phyloP scores from a whole-genome alignment of 2,113 vertebrate species.

The Dipodomys merriami region DNA sequence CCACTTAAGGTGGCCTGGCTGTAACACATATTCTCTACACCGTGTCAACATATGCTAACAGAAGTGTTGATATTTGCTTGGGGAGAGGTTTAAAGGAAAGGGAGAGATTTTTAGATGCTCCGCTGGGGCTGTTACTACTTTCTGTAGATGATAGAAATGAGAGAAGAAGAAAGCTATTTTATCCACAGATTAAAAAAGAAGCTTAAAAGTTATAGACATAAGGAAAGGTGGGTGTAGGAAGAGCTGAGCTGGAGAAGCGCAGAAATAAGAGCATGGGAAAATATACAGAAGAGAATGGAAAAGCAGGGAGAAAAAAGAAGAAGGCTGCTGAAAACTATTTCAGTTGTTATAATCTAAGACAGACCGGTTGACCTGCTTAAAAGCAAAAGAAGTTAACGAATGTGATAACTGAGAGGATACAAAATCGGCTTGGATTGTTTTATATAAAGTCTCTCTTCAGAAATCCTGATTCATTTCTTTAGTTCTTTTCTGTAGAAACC shows the following conservation, averaged over 20 bases:
- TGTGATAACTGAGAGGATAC: background rate
- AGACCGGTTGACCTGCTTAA: background rate
- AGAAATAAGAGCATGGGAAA: background rate
- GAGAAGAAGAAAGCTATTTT: background rate
- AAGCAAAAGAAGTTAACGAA: background rate
- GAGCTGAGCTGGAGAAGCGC: background rate
- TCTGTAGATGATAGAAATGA: constrained; percentile 5
- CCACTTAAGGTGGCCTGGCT: background rate
- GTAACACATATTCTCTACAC: background rate
- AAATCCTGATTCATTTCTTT: background rate
- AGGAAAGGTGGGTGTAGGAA: background rate
- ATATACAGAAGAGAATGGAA: background rate
- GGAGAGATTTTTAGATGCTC: background rate
- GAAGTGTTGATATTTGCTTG: background rate
- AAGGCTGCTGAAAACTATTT: background rate
- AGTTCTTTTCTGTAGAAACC: background rate
- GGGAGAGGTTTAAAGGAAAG: background rate
- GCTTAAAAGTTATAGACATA: background rate
- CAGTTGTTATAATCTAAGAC: background rate
- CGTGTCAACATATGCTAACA: background rate
- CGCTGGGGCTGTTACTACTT: background rate
- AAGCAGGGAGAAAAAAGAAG: background rate
- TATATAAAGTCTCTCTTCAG: background rate
- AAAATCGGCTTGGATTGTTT: background rate
- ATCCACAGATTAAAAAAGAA: background rate